Evolutionary conservation across 2,888 invertebrate species (phyloP).

Genomic region (Tyria jacobaeae): DNA sequence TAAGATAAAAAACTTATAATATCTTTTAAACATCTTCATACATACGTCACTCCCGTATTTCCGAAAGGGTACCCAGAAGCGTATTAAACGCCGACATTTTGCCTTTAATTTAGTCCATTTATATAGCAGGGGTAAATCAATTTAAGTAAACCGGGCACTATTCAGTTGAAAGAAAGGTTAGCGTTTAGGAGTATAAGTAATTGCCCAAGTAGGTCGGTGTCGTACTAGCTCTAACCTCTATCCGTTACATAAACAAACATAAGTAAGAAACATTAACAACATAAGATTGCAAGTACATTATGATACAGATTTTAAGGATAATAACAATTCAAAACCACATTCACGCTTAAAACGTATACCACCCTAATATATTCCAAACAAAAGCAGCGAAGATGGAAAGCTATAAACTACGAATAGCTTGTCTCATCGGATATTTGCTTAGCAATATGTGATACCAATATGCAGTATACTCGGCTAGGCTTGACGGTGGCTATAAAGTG

Average conservation of each 20-base stretch:
- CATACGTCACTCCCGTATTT: no score
- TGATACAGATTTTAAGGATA: not conserved
- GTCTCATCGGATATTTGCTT: slow-evolving; percentile 66
- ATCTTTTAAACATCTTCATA: no score
- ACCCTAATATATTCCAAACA: slow-evolving; percentile 38
- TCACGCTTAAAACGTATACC: not conserved
- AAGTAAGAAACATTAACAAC: not conserved
- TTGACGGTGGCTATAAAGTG: slow-evolving; percentile 59
- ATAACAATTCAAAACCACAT: not conserved
- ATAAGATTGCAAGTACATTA: not conserved
- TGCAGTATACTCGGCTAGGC: slow-evolving; percentile 61
- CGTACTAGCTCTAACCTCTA: no score
- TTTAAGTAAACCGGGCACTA: no score
- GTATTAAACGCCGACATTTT: no score
- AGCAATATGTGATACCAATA: slow-evolving; percentile 71
- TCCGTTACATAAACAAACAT: no score
- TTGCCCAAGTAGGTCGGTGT: no score
- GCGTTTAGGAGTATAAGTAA: not conserved
- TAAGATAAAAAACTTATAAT: no score
- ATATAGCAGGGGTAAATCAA: no score
- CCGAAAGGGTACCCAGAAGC: no score
- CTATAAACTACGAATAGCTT: slow-evolving; percentile 49
- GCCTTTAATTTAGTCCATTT: no score
- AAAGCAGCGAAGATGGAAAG: slow-evolving; percentile 42
- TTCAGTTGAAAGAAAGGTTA: no score